Evolutionary conservation across 35 echinoderm and acorn worm species (phyloP), one percentile per base, ranked within the genome.

Genomic region (Ptychodera flava): DNA sequence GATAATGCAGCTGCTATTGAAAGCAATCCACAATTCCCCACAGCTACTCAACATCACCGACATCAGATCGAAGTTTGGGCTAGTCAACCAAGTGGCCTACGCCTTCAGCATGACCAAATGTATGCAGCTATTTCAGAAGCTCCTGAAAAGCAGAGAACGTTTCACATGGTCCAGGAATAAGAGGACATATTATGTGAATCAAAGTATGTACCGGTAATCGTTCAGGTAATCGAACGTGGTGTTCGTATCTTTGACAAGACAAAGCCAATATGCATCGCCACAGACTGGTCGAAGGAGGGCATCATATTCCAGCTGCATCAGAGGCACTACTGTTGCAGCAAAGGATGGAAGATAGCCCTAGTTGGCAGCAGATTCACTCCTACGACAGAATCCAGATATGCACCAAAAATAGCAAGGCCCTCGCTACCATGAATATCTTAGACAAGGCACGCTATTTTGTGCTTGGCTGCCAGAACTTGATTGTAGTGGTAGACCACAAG

Each of bases 401-500:
- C n/a, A n/a, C 89, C 6, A 87, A 86, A 27, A 84, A 91, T 31
- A 84, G 89, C 0, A 84, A 91, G 34, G 89, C 89, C 16, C 84
- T 91, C 0, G 85, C 89, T 37, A 79, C 87, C 29, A 34, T 80
- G 6, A 78, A 91, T 85, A 64, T 82, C 12, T 36, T 90, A 6
- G n/a, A n/a, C n/a, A n/a, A n/a, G n/a, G n/a, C n/a, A n/a, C n/a
- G n/a, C n/a, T n/a, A n/a, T n/a, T n/a, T 89, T 76, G 80, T 89
- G 1, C 83, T 93, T 77, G 91, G 91, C 35, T 93, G 91, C 77
- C 33, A 82, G 0, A 83, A 92, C 75, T 78, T 93, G 75, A 88
- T 82, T 16, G 77, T 91, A 14, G 79, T 85, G 16, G 85, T 87
- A n/a, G 91, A 93, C 36, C 92, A 93, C 83, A 93, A 93, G 78